Evolutionary conservation across 2,797 vertebrate species (phyloP), one percentile per base, ranked within the genome.

Genomic region (Knipowitschia caucasica): DNA sequence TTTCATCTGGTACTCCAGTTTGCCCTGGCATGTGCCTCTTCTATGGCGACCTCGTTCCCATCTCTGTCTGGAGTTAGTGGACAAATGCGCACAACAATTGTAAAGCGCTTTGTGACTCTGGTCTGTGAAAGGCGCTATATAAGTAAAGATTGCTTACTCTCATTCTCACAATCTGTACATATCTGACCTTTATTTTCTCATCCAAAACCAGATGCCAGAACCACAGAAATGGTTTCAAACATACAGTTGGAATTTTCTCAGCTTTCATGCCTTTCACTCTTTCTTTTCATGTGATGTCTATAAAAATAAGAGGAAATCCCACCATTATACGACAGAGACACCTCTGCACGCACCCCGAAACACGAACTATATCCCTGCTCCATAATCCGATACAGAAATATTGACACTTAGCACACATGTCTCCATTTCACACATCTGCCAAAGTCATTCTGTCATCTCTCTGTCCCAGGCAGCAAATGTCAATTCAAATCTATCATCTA

Each of bases 391-490:
- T 7, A 47, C 44, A 20, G 44, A 47, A 30, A 47, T 47, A 31
- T 31, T 47, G 17, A 47, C 15, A 31, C 26, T 30, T 18, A 18
- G 12, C 27, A 14, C 26, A 47, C 10, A 20, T 30, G 27, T 18
- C 12, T 20, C 18, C 43, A 27, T 27, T 47, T 31, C 27, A 31
- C 10, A 47, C 45, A 21, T 47, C 45, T 31, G 45, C 45, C 17
- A 21, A 47, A 20, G 27, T 12, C 26, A 31, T 47, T 20, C 4
- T 11, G 25, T 3, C 25, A 3, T 27, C 4, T 27, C 4, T 17
- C 24, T 29, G 25, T 18, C 8, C 5, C 7, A 46, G 9, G n/a
- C 17, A 38, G 6, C 35, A 17, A 8, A 7, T 20, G 7, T 38
- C 15, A n/a, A n/a, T n/a, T n/a, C n/a, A n/a, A n/a, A n/a, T n/a